Evolutionary conservation across 2,888 invertebrate species (phyloP).

Genomic region (Epiblema foenella): DNA sequence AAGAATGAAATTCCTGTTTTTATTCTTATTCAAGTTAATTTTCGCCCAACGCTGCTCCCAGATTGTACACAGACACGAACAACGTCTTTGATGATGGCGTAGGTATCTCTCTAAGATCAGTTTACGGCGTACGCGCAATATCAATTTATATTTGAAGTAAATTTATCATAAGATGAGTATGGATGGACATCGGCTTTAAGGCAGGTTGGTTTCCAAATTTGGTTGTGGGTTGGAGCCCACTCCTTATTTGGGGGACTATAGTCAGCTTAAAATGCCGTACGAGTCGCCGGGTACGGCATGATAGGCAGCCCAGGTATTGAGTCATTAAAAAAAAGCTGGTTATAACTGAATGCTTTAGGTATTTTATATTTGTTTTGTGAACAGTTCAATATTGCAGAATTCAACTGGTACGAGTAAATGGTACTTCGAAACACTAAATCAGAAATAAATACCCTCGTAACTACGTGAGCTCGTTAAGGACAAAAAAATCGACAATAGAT

Average conservation of each 20-base stretch:
- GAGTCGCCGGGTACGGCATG: conserved; percentile 12
- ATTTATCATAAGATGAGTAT: conserved; percentile 15
- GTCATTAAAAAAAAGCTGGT: conserved; percentile 34
- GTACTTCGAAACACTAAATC: not conserved
- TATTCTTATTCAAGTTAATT: too few relatives aligned
- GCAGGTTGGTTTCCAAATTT: conserved; percentile 37
- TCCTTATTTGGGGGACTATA: conserved; percentile 32
- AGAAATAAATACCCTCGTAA: not conserved
- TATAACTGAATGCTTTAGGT: conserved; percentile 14
- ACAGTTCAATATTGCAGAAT: too few relatives aligned
- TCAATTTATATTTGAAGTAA: conserved; percentile 13
- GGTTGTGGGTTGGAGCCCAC: conserved; percentile 23
- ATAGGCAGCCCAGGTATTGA: conserved; percentile 25
- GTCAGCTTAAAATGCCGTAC: conserved; percentile 26
- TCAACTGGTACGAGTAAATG: too few relatives aligned
- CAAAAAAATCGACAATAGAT: not conserved
- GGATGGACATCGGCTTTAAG: conserved; percentile 15
- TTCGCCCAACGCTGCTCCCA: too few relatives aligned
- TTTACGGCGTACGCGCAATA: not conserved
- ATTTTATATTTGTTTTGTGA: not conserved
- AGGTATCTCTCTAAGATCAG: not conserved
- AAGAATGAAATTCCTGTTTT: too few relatives aligned
- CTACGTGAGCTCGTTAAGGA: not conserved
- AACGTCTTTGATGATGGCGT: not conserved
- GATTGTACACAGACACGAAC: not conserved